Evolutionary conservation across 2,113 vertebrate species (phyloP).

Genomic region (Varanus salvator): DNA sequence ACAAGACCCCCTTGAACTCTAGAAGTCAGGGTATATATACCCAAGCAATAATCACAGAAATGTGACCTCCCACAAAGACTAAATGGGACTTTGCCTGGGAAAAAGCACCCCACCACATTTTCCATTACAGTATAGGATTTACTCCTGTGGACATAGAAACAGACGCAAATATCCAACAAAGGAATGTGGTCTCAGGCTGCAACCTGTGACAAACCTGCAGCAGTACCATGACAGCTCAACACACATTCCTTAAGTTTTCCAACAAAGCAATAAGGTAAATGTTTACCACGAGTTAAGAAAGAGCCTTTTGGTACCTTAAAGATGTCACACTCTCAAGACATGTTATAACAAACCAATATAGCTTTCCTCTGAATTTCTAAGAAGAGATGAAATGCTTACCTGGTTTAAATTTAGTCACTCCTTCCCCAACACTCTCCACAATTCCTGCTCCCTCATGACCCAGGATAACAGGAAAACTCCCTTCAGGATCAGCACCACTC

Average conservation of each 20-base stretch:
- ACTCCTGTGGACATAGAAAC: not conserved
- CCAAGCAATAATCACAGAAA: not conserved
- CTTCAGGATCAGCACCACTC: conserved; percentile 82
- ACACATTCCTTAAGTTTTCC: not conserved
- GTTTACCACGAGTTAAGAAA: not conserved
- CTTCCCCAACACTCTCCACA: conserved; percentile 88
- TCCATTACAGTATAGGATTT: not conserved
- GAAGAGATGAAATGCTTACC: conserved; percentile 73
- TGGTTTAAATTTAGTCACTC: conserved; percentile 91
- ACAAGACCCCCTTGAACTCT: too few species aligned
- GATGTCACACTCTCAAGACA: not conserved
- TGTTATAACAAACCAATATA: not conserved
- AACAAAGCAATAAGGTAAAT: conserved; percentile 15
- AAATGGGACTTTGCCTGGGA: not conserved
- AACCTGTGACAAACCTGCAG: not conserved
- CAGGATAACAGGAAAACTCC: conserved; percentile 83
- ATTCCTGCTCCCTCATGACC: conserved; percentile 85
- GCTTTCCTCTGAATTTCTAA: not conserved
- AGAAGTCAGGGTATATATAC: not conserved
- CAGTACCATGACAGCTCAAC: not conserved
- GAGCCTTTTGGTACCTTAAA: not conserved
- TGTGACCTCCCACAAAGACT: not conserved
- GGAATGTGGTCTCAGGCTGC: not conserved
- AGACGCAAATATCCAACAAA: too few species aligned
- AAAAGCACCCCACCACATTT: not conserved